These are phyloP conservation scores for Tauraco erythrolophus DNA, from an alignment of 2,113 vertebrate species.

Conservation along the genomic window DNA sequence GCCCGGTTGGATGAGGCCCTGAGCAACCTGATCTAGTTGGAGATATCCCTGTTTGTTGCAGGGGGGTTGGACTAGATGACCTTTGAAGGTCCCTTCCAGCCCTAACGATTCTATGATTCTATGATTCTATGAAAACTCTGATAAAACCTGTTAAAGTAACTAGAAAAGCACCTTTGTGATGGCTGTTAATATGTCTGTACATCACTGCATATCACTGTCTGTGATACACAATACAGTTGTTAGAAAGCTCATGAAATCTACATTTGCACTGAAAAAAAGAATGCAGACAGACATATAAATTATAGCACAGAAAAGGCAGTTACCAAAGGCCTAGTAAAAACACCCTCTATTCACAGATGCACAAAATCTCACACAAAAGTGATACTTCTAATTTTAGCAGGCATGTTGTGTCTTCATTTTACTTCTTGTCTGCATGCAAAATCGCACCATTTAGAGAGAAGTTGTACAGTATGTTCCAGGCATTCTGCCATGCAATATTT, in stretches of 20 bases:
- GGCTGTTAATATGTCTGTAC: background rate
- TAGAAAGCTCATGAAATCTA: background rate
- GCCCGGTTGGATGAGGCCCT: no score
- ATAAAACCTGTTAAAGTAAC: background rate
- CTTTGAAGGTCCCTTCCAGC: no score
- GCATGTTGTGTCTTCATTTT: slow-evolving; percentile 28
- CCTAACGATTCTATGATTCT: no score
- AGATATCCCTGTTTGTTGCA: no score
- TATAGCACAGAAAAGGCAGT: background rate
- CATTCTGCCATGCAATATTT: background rate
- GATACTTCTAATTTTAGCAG: slow-evolving; percentile 30
- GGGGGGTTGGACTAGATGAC: no score
- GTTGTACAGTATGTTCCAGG: slow-evolving; percentile 34
- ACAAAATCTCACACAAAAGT: background rate
- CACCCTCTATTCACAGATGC: background rate
- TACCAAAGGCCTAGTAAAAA: slow-evolving; percentile 7
- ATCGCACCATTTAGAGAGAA: slow-evolving; percentile 54
- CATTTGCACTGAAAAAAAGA: background rate
- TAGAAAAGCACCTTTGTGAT: background rate
- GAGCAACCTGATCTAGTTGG: no score
- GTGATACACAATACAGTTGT: background rate
- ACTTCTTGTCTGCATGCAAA: slow-evolving; percentile 34
- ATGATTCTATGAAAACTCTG: background rate
- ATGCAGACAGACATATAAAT: background rate
- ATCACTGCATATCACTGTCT: background rate